phyloP scores from a whole-genome alignment of 2,797 vertebrate species.

The Salarias fasciatus region DNA sequence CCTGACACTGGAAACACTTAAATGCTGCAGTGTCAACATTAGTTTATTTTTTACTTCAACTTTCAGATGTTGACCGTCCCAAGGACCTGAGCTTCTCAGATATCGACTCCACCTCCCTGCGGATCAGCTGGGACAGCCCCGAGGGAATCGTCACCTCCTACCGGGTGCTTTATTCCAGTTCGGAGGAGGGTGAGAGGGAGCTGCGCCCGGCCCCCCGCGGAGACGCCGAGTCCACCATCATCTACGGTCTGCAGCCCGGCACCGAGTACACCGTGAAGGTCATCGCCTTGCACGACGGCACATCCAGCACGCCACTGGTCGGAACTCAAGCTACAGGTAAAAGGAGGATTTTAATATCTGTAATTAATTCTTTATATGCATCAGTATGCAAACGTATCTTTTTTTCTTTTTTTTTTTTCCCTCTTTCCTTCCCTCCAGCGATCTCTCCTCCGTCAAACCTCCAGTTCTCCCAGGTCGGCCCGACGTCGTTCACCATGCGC shows the following conservation, averaged over 20 bases:
- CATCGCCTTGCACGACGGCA: conserved; percentile 92
- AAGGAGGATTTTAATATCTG: background rate
- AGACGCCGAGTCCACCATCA: conserved; percentile 90
- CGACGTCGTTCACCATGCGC: conserved; percentile 87
- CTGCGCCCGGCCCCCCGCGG: conserved; percentile 89
- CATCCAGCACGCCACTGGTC: conserved; percentile 91
- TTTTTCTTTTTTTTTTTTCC: no score
- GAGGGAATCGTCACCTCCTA: conserved; percentile 95
- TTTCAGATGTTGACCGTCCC: conserved; percentile 91
- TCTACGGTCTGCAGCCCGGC: conserved; percentile 92
- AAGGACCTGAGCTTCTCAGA: conserved; percentile 96
- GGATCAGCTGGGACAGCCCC: conserved; percentile 95
- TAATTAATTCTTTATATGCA: no score
- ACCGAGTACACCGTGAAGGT: conserved; percentile 98
- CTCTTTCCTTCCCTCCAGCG: conserved; percentile 71
- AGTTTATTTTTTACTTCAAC: no score
- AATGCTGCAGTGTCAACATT: background rate
- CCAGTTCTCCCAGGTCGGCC: conserved; percentile 87
- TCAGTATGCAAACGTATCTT: no score
- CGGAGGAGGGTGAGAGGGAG: conserved; percentile 94
- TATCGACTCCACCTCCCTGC: conserved; percentile 93
- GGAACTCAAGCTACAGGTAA: conserved; percentile 95
- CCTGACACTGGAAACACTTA: no score
- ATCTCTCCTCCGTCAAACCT: conserved; percentile 92
- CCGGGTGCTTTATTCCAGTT: conserved; percentile 91